A percentile compares a stretch with the other conserved stretches of the same genome.
These are phyloP conservation scores for Hydrocynus forskahlii DNA, from an alignment of 2,797 vertebrate species.

Conservation along the genomic window DNA sequence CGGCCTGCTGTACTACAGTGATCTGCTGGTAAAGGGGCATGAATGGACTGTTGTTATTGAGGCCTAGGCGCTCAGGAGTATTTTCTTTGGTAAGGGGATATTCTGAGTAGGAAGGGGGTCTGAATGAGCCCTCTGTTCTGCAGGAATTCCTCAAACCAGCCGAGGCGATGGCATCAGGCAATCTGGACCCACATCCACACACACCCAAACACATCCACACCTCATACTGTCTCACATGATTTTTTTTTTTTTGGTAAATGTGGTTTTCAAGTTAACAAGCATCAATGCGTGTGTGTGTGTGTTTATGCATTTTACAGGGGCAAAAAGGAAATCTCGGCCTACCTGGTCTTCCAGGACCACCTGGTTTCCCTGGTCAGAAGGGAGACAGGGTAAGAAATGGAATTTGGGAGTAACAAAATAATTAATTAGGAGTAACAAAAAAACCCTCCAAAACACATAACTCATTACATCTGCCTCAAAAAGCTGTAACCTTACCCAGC, in stretches of 20 bases:
- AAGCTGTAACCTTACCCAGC: too few species aligned
- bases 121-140: constrained; percentile 88
- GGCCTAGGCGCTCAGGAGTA: constrained; percentile 45
- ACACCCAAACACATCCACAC: constrained; percentile 46
- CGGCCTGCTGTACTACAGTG: constrained; percentile 59
- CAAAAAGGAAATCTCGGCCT: constrained; percentile 86
- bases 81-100: constrained; percentile 68
- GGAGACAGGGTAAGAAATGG: constrained; percentile 90
- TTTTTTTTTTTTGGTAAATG: constrained; percentile 45
- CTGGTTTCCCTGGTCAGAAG: constrained; percentile 86
- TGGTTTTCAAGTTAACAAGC: constrained; percentile 45
- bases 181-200: constrained; percentile 58
- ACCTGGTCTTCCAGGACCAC: constrained; percentile 90
- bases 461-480: neutral
- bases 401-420: neutral
- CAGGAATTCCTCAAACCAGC: constrained; percentile 72
- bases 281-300: constrained; percentile 60
- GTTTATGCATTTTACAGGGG: constrained; percentile 79
- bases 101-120: constrained; percentile 74
- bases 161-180: constrained; percentile 54
- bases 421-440: neutral
- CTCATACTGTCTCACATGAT: constrained; percentile 22
- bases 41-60: constrained; percentile 83
- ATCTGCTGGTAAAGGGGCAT: constrained; percentile 66
- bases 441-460: too few species aligned